phyloP scores from a whole-genome alignment of 2,797 vertebrate genomes.

The Triplophysa yarkandensis region DNA sequence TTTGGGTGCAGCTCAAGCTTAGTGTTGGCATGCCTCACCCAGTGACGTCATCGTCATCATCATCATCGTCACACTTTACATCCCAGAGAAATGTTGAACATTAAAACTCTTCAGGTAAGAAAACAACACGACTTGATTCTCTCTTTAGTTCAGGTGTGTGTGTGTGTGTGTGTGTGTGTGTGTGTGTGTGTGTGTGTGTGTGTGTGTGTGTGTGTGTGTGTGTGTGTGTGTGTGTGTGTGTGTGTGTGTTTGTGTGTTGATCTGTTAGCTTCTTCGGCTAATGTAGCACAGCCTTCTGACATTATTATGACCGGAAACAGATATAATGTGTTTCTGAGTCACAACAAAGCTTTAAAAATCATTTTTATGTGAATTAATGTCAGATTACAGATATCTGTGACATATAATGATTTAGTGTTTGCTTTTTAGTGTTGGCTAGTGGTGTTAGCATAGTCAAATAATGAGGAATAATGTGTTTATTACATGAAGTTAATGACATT shows the following conservation, averaged over 20 bases:
- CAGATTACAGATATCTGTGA: background rate
- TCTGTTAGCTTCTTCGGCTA: slow-evolving; percentile 28
- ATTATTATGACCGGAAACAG: slow-evolving; percentile 6
- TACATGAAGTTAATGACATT: background rate
- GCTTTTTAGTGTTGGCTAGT: background rate
- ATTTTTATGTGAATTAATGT: background rate
- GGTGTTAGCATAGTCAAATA: background rate
- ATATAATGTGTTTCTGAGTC: background rate
- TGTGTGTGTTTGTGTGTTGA: background rate
- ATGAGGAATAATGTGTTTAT: background rate
- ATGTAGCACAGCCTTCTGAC: background rate
- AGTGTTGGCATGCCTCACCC: slow-evolving; percentile 33
- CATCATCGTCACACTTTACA: background rate
- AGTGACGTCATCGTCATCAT: slow-evolving; percentile 24
- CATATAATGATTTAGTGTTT: background rate
- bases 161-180: background rate
- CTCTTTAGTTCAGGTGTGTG: background rate
- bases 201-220: background rate
- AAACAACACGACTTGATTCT: background rate
- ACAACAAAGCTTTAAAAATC: background rate
- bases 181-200: background rate
- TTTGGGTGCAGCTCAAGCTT: slow-evolving; percentile 41
- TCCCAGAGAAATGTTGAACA: slow-evolving; percentile 21
- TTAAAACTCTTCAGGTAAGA: slow-evolving; percentile 34
- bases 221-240: background rate